Base-by-base conservation (phyloP, 1,140 invertebrate species). In the Megathymus violae region DNA sequence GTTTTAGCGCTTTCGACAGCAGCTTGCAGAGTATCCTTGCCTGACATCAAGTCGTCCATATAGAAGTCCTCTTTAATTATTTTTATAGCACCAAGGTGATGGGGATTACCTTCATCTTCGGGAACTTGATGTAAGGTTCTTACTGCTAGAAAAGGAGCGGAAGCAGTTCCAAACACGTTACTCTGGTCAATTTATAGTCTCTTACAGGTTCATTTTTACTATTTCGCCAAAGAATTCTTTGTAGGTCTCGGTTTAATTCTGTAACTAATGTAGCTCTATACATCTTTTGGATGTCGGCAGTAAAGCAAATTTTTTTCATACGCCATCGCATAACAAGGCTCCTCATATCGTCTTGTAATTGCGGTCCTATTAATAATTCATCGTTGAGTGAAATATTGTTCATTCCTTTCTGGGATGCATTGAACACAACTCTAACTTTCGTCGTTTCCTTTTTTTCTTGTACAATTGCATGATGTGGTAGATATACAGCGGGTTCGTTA, bases 21-120 rank as follows among this genome's bases (percentile, higher is more conserved):
- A 3, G 76, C 68, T 41, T 76, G 50, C 22, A 64, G 5, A 1
- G 52, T 68, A 5, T 72, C 40, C 0, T 27, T 46, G 4, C 80
- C 82, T 4, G 76, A 62, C n/a, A 89, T 61, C 0, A 81, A 9
- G 56, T 90, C 80, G 48, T 89, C 88, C 36, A 87, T 64, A 46
- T 34, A 59, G 48, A 84, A 76, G 34, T 80, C 71, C 13, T 69
- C 47, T 48, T 59, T 64, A 13, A 44, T 25, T 50, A 41, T 47
- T 7, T 15, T 43, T 15, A 17, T 5, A 15, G 14, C 40, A 14
- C 16, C 40, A 6, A 7, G 7, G 14, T 10, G 3, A 43, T 16
- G 0, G 3, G 6, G 4, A 38, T 16, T 1, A 16, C 14, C 4
- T 43, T 43, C 36, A 36, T 44, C 22, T 7, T 41, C 19, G 3